Conservation (phyloP, 2,888 invertebrate genomes). For the Dascillus cervinus region DNA sequence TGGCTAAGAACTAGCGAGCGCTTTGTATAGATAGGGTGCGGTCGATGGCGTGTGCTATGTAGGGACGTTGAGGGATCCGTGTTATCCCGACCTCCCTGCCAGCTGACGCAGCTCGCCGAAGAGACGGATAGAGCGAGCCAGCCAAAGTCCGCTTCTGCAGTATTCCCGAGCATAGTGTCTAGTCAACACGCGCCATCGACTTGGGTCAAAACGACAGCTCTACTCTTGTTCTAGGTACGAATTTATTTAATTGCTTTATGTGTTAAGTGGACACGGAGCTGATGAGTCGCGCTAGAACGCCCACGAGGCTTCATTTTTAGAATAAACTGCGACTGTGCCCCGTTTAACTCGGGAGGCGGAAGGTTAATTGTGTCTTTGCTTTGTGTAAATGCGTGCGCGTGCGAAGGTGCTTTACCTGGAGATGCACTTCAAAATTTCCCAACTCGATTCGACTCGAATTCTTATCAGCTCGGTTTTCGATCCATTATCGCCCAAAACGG, state of each 20-base stretch:
- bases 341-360: slow-evolving; percentile 15
- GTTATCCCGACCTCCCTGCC: slow-evolving; percentile 20
- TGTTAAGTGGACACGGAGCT: slow-evolving; percentile 5
- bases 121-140: slow-evolving; percentile 16
- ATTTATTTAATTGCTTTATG: slow-evolving; percentile 3
- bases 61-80: slow-evolving; percentile 15
- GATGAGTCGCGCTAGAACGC: slow-evolving; percentile 14
- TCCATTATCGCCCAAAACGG: too few relatives aligned
- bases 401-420: too few relatives aligned
- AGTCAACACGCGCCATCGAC: slow-evolving; percentile 14
- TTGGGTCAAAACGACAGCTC: slow-evolving; percentile 1
- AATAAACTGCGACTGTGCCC: slow-evolving; percentile 12
- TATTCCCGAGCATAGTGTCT: slow-evolving; percentile 15
- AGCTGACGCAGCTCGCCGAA: slow-evolving; percentile 22
- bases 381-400: too few relatives aligned
- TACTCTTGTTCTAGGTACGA: slow-evolving; percentile 7
- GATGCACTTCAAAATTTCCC: too few relatives aligned
- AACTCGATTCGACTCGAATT: too few relatives aligned
- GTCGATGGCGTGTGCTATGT: slow-evolving; percentile 17
- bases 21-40: slow-evolving; percentile 19
- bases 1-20: too few relatives aligned
- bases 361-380: slow-evolving; percentile 16
- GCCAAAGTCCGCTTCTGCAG: slow-evolving; percentile 19
- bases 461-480: too few relatives aligned
- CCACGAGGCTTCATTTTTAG: slow-evolving; percentile 15